phyloP scores from a whole-genome alignment of 1,140 invertebrate genomes.

The Drosophila malerkotliana region DNA sequence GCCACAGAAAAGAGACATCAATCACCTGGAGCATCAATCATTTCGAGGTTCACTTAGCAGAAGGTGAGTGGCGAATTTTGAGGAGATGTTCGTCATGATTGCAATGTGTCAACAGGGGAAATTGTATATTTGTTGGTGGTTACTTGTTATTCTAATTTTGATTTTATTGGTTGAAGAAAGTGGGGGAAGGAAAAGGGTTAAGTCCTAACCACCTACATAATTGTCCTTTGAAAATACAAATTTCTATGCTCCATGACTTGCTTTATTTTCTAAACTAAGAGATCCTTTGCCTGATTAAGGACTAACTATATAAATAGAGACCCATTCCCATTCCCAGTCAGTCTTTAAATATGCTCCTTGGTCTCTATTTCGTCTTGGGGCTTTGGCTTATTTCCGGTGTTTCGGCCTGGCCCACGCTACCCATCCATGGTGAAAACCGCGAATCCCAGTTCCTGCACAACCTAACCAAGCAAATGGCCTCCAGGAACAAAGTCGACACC shows the following conservation, averaged over 20 bases:
- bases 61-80: conserved; percentile 28
- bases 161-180: neutral
- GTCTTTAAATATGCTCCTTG: conserved; percentile 18
- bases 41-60: conserved; percentile 3
- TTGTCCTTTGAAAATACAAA: neutral
- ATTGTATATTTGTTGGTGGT: conserved; percentile 24
- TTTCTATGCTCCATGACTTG: conserved; percentile 24
- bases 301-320: neutral
- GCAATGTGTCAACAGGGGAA: conserved; percentile 32
- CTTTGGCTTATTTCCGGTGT: neutral
- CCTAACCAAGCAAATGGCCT: conserved; percentile 16
- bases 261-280: neutral
- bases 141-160: conserved; percentile 3
- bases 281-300: neutral
- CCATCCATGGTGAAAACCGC: neutral
- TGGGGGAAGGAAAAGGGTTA: neutral
- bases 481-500: conserved; percentile 6
- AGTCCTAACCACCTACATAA: neutral
- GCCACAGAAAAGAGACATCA: conserved; percentile 48
- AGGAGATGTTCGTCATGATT: conserved; percentile 29
- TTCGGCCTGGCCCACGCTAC: neutral
- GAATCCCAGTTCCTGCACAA: conserved; percentile 14
- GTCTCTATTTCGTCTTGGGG: conserved; percentile 11
- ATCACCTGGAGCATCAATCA: conserved; percentile 72
- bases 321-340: neutral